A percentile compares a stretch with the other conserved stretches of the same genome.
Conservation (phyloP, 2,797 vertebrate genomes). For the Peromyscus melanophrys region DNA sequence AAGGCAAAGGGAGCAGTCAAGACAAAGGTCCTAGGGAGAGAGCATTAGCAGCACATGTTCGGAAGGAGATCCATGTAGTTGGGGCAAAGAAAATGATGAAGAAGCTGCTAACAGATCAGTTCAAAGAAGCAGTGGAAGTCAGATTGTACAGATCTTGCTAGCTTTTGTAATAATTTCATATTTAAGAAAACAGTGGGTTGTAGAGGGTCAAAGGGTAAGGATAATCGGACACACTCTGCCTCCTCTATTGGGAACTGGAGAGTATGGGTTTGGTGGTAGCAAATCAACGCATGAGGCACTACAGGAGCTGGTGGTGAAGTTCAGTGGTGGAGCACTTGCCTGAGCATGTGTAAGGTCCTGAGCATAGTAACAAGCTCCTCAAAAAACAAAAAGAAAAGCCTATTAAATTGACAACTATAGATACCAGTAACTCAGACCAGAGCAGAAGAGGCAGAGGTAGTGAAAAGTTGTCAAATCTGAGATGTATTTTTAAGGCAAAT, state of each 20-base stretch:
- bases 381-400: not conserved
- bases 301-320: not conserved
- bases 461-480: not conserved
- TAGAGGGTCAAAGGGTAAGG: not conserved
- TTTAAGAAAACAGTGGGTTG: slow-evolving; percentile 12
- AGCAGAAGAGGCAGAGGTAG: not conserved
- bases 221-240: slow-evolving; percentile 23
- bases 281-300: not conserved
- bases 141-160: not conserved
- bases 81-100: not conserved
- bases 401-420: not conserved
- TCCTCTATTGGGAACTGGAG: not conserved
- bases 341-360: not conserved
- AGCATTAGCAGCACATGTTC: not conserved
- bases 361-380: not conserved
- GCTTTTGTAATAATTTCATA: slow-evolving; percentile 5
- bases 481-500: not conserved
- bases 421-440: not conserved
- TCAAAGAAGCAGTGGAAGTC: slow-evolving; percentile 4
- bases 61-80: not conserved
- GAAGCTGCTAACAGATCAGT: slow-evolving; percentile 21
- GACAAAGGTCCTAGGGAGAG: not conserved
- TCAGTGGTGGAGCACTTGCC: not conserved
- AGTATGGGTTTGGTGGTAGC: not conserved
- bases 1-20: not conserved